A percentile compares a stretch with the other conserved stretches of the same genome.
These are phyloP conservation scores for Calameuta pallipes DNA, from an alignment of 2,888 invertebrate species.

Conservation along the genomic window DNA sequence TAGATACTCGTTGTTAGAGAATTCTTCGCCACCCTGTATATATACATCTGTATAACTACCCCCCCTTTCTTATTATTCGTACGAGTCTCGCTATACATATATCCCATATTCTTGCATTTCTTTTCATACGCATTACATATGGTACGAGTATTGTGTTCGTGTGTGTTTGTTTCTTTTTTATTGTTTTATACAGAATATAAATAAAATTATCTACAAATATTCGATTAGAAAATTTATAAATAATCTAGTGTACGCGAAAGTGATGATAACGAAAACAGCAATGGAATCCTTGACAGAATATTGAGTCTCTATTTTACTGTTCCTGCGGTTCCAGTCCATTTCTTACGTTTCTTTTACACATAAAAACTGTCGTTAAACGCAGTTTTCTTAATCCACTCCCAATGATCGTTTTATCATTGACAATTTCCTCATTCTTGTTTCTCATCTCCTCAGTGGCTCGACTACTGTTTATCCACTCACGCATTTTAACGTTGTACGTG, in stretches of 20 bases:
- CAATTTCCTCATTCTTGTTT: neutral
- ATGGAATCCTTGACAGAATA: neutral
- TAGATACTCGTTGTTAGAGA: conserved; percentile 10
- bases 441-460: neutral
- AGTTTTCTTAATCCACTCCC: neutral
- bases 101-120: conserved; percentile 12
- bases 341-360: neutral
- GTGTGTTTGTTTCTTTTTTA: conserved; percentile 12
- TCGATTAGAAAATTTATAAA: conserved; percentile 29
- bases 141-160: conserved; percentile 9
- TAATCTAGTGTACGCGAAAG: conserved; percentile 28
- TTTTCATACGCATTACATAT: conserved; percentile 8
- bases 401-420: neutral
- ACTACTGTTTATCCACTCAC: neutral
- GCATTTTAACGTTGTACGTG: neutral
- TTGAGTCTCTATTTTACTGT: neutral
- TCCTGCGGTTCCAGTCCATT: neutral
- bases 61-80: neutral
- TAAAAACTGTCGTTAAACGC: neutral
- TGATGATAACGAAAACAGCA: conserved; percentile 18
- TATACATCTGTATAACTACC: neutral
- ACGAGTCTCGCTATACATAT: neutral
- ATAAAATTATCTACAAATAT: conserved; percentile 39
- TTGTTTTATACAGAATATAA: conserved; percentile 35
- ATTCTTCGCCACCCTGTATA: conserved; percentile 16